Base-by-base conservation (phyloP, 2,797 vertebrate genomes). In the Furcifer pardalis region DNA sequence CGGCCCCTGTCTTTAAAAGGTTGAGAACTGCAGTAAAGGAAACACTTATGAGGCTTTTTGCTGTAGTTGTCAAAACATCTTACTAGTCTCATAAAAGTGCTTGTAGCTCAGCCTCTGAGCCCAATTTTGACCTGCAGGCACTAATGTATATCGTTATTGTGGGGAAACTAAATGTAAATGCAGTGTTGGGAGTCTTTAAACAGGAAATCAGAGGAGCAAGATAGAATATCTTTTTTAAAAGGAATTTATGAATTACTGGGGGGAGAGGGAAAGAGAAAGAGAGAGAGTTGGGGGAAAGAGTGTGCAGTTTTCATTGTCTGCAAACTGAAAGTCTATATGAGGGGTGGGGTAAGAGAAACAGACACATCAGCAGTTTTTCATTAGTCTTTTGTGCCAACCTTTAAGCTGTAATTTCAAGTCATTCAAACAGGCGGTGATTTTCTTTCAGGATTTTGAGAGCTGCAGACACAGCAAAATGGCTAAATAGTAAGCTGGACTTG, bases 391-490 rank as follows among this genome's bases (percentile, higher is more conserved):
- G 74, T 92, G 56, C 60, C 81, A 72, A 78, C 88, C 81, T 90
- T 84, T 86, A 90, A 91, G 90, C 81, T 89, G 59, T 63, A 71
- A 75, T 88, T 92, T 89, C 83, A 84, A 91, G 84, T 88, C 42
- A 75, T 92, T 91, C 75, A 84, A 73, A 66, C 49, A 91, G 72
- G 69, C 77, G 77, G 83, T 87, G 65, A 68, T 83, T 84, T 91
- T 89, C 78, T 87, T 71, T n/a, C 85, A 77, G 83, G 79, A 86
- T 82, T 74, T 86, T 35, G 63, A 84, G 80, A 68, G 74, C 69
- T 87, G 84, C 73, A 49, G 42, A 86, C 66, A 44, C 78, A 77
- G 82, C 72, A 75, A 80, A 87, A 76, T 65, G 72, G 65, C 83
- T 86, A 86, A 89, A 89, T 86, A 79, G 83, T 91, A 91, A 89